Base-by-base conservation (phyloP, 2,113 vertebrate species). In the Nesogale talazaci region DNA sequence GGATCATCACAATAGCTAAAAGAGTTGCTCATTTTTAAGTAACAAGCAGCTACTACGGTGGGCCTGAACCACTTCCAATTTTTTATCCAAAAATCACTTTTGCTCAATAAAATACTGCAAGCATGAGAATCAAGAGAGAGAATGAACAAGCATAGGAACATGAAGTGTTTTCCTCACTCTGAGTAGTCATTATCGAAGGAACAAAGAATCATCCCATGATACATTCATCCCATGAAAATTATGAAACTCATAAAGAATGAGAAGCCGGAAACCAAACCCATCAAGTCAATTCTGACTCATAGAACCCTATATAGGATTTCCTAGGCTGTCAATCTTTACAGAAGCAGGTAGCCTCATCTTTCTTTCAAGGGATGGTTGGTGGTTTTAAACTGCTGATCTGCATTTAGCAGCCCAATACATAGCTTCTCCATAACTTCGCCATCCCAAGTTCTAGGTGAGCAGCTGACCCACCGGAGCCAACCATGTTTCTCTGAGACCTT, bases 11-110 rank as follows among this genome's bases (percentile, higher is more conserved):
- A 91, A 34, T 34, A 63, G 94, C 17, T 36, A 77, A 59, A 34
- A 76, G 19, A 86, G 8, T 63, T 27, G 23, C 29, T 89, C 65
- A 79, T 90, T 91, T 90, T 80, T 84, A 91, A 87, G 11, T 63
- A 88, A 56, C 19, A 46, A 22, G 10, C 17, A 72, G 46, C 70
- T 29, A 22, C 52, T 38, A 25, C 23, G 36, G n/a, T 22, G 2
- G 22, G 74, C 56, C 75, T 59, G 74, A 88, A n/a, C 56, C 74
- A 82, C 56, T 84, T 87, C 27, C 12, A 82, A 87, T 57, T 93
- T 92, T 78, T 75, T 67, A 84, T 75, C 38, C 23, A 20, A 87
- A 88, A 77, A 52, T 86, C 20, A 38, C 57, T 31, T 86, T 77
- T 81, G 20, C 67, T 63, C 69, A 70, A 31, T 88, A 87, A 92